phyloP scores from a whole-genome alignment of 2,888 invertebrate species.

The Orchesellides sinensis region DNA sequence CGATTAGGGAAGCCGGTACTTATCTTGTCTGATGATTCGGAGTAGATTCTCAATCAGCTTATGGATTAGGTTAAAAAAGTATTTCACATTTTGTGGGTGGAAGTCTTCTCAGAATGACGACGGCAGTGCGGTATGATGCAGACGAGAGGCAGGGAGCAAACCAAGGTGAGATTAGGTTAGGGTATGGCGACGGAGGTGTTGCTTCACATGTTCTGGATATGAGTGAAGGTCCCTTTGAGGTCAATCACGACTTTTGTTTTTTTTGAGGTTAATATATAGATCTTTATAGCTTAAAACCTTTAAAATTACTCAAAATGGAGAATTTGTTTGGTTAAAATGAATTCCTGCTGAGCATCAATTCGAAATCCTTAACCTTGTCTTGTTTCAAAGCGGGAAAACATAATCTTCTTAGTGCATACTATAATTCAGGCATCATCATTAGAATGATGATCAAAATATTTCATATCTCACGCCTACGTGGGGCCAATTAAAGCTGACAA shows the following conservation, averaged over 20 bases:
- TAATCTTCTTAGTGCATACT: slow-evolving; percentile 1
- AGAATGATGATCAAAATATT: slow-evolving; percentile 55
- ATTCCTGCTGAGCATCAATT: neutral
- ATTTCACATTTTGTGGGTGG: slow-evolving; percentile 57
- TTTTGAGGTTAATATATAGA: neutral
- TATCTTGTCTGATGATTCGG: slow-evolving; percentile 26
- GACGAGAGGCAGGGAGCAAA: slow-evolving; percentile 41
- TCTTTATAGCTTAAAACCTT: slow-evolving; percentile 3
- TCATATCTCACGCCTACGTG: slow-evolving; percentile 64
- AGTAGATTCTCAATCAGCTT: slow-evolving; percentile 43
- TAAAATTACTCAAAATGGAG: slow-evolving; percentile 22
- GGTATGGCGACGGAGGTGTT: slow-evolving; percentile 47
- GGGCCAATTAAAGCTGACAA: slow-evolving; percentile 66
- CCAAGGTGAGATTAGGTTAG: slow-evolving; percentile 48
- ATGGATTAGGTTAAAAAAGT: neutral
- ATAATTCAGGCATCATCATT: slow-evolving; percentile 19
- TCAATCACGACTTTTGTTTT: slow-evolving; percentile 64
- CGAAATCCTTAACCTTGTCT: slow-evolving; percentile 48
- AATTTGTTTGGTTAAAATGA: neutral
- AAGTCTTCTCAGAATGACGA: slow-evolving; percentile 51
- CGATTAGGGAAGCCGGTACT: slow-evolving; percentile 11
- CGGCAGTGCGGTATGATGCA: slow-evolving; percentile 24
- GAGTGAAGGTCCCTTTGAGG: slow-evolving; percentile 68
- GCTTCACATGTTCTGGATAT: slow-evolving; percentile 26
- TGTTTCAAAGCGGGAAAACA: neutral